Percentiles rank a stretch among this genome's conserved stretches.
Evolutionary conservation across 2,888 invertebrate species (phyloP).

Genomic region (Poecilobothrus nobilitatus): DNA sequence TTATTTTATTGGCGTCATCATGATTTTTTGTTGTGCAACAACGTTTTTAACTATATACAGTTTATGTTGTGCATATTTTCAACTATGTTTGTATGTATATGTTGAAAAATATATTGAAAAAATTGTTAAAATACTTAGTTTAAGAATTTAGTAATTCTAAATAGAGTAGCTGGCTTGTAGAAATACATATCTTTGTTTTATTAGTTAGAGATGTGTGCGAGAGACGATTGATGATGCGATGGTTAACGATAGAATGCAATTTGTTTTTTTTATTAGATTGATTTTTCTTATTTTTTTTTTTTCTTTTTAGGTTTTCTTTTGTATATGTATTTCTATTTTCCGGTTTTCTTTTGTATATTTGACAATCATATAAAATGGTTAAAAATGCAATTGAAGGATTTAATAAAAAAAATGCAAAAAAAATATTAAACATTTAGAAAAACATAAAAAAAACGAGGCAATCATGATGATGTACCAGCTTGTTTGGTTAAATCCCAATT

Average conservation of each 20-base stretch:
- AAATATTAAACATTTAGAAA: no score
- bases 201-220: no score
- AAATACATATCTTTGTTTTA: not conserved
- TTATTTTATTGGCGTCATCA: no score
- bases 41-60: no score
- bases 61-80: no score
- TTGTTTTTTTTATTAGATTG: not conserved
- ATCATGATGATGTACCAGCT: not conserved
- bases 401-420: not conserved
- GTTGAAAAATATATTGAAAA: no score
- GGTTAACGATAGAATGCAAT: not conserved
- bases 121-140: no score
- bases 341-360: not conserved
- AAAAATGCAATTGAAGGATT: not conserved
- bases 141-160: no score
- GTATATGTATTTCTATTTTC: constrained; percentile 1
- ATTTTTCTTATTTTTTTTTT: not conserved
- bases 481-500: constrained; percentile 32
- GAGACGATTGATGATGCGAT: no score
- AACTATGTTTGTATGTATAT: no score
- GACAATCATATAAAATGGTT: not conserved
- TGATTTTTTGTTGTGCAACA: no score
- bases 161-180: no score
- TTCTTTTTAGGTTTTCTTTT: not conserved
- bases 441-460: not conserved